Evolutionary conservation across 2,113 vertebrate species (phyloP).

Genomic region (Strix aluco): DNA sequence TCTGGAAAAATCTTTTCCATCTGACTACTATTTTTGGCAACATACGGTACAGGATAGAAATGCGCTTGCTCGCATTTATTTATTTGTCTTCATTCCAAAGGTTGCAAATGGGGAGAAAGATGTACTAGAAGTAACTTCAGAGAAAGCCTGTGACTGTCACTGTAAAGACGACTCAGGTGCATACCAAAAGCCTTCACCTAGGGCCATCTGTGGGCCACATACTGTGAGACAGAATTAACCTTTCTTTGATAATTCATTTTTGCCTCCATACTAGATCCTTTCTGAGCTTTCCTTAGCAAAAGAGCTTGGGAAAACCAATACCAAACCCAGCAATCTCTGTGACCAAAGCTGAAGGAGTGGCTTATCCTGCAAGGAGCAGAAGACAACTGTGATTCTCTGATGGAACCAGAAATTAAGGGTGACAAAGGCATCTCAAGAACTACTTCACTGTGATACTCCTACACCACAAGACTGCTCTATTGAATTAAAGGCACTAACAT

Average conservation of each 20-base stretch:
- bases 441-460: background rate
- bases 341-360: background rate
- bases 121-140: background rate
- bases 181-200: background rate
- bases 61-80: background rate
- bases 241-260: background rate
- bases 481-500: background rate
- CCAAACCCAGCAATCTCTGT: background rate
- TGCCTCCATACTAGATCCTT: background rate
- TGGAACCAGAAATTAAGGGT: background rate
- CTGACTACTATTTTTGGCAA: constrained; percentile 70
- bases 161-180: background rate
- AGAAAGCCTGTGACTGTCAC: background rate
- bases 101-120: background rate
- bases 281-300: background rate
- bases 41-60: constrained; percentile 39
- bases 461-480: accelerated
- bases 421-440: background rate
- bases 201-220: accelerated
- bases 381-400: background rate
- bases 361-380: background rate
- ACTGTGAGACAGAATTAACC: background rate
- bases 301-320: background rate
- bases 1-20: constrained; percentile 72
- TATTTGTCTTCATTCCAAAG: constrained; percentile 42